Evolutionary conservation across 1,140 invertebrate species (phyloP).

Genomic region (Leptopilina clavipes): DNA sequence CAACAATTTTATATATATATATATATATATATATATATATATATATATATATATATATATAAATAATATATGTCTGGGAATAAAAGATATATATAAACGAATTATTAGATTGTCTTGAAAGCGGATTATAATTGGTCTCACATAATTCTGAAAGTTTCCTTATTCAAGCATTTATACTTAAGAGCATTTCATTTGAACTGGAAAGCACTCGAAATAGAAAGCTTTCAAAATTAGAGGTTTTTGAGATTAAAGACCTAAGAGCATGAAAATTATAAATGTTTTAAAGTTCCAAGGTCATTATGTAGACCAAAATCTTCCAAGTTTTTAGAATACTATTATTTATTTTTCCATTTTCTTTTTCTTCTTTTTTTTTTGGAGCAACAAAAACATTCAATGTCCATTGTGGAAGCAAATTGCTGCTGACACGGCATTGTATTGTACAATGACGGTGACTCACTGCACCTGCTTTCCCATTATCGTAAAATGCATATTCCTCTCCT

Average conservation of each 20-base stretch:
- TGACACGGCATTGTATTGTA: conserved; percentile 1
- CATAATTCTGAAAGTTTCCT: not conserved
- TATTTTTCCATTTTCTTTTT: too few relatives aligned
- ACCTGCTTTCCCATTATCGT: conserved; percentile 13
- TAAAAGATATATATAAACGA: not conserved
- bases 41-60: too few relatives aligned
- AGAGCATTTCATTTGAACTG: not conserved
- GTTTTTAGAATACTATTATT: not conserved
- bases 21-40: too few relatives aligned
- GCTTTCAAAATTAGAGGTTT: not conserved
- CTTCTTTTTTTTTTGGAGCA: not conserved
- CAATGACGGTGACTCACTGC: not conserved
- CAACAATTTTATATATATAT: not conserved
- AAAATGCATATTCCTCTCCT: not conserved
- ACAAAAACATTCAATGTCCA: not conserved
- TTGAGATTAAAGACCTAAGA: not conserved
- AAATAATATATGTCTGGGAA: not conserved
- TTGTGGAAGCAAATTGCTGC: not conserved
- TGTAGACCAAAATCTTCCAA: not conserved
- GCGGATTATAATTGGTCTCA: conserved; percentile 3
- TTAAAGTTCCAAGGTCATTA: not conserved
- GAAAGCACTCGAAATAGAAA: not conserved
- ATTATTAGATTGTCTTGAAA: not conserved
- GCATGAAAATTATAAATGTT: not conserved
- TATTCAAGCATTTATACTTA: not conserved